These are phyloP conservation scores for Circaetus gallicus DNA, from an alignment of 2,113 vertebrate genomes.

Conservation along the genomic window DNA sequence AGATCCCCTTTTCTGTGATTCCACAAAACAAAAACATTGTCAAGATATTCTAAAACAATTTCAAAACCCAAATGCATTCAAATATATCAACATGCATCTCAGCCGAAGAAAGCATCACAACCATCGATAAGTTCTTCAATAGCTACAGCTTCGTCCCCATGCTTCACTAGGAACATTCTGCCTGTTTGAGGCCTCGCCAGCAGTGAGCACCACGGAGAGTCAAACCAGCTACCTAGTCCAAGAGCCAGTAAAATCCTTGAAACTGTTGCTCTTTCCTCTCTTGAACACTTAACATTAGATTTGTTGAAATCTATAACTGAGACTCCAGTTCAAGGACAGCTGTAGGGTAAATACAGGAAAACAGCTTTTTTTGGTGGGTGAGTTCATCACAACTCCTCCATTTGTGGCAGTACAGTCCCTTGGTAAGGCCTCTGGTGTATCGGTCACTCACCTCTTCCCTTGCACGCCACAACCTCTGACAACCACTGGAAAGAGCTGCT, in stretches of 20 bases:
- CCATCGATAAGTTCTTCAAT: not conserved
- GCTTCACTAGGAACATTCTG: not conserved
- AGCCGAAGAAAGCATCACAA: not conserved
- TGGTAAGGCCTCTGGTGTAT: fast-evolving
- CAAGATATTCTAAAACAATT: not conserved
- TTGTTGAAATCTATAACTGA: not conserved
- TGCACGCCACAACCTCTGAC: not conserved
- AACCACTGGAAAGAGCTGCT: not conserved
- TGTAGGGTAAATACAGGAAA: not conserved
- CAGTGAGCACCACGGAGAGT: fast-evolving
- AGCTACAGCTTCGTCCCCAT: not conserved
- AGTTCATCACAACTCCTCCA: not conserved
- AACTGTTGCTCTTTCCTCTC: not conserved
- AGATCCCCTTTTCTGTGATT: not conserved
- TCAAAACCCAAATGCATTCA: not conserved
- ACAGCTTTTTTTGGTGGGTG: not conserved
- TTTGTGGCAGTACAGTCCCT: not conserved
- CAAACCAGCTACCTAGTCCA: not conserved
- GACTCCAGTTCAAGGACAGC: not conserved
- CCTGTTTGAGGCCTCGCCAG: fast-evolving
- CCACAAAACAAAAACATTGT: not conserved
- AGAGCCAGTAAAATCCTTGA: not conserved
- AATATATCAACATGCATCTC: not conserved
- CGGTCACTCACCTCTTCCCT: not conserved
- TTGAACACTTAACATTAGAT: not conserved